Evolutionary conservation across 2,888 invertebrate genomes (phyloP).

Genomic region (Dendrolimus houi): DNA sequence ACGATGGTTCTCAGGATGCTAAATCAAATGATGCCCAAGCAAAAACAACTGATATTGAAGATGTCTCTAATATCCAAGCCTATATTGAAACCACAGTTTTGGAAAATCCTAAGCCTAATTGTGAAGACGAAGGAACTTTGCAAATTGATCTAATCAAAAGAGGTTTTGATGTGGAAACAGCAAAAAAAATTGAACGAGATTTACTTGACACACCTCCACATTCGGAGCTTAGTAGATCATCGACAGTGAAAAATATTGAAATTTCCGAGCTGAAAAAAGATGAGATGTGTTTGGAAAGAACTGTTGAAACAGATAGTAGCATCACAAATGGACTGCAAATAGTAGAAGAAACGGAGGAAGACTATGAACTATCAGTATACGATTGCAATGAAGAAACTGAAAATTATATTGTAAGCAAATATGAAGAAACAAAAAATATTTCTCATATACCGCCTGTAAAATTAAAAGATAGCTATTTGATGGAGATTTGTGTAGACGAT

Average conservation of each 20-base stretch:
- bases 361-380: constrained; percentile 43
- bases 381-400: constrained; percentile 47
- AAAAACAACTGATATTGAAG: constrained; percentile 37
- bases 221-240: constrained; percentile 11
- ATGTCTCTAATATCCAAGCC: constrained; percentile 56
- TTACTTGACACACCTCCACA: constrained; percentile 44
- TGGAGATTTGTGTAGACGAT: constrained; percentile 63
- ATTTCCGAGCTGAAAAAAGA: constrained; percentile 11
- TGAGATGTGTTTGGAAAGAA: constrained; percentile 5
- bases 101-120: constrained; percentile 10
- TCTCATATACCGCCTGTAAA: constrained; percentile 22
- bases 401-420: constrained; percentile 38
- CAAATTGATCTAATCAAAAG: constrained; percentile 55
- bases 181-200: constrained; percentile 64
- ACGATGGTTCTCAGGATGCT: constrained; percentile 54
- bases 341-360: constrained; percentile 29
- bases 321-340: constrained; percentile 26
- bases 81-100: constrained; percentile 41
- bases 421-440: constrained; percentile 32
- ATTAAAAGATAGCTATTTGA: constrained; percentile 58
- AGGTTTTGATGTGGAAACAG: constrained; percentile 63
- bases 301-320: constrained; percentile 18
- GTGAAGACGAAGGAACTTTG: constrained; percentile 30
- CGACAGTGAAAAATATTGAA: not conserved
- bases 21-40: constrained; percentile 24